phyloP scores from a whole-genome alignment of 53 echinoderm and acorn worm species.

The Patiria pectinifera region DNA sequence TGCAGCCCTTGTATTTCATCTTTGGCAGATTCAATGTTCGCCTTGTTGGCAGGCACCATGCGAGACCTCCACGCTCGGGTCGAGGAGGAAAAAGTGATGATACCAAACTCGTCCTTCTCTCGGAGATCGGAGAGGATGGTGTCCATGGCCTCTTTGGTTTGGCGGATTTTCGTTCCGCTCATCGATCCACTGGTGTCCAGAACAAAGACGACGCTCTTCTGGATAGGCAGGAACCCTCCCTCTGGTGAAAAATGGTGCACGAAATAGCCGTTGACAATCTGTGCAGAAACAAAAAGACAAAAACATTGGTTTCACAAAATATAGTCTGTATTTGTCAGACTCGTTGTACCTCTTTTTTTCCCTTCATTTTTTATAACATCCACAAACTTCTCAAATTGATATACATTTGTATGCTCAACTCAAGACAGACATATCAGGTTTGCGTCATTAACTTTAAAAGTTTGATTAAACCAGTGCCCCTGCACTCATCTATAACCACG shows the following conservation, averaged over 20 bases:
- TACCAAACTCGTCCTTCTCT: slow-evolving; percentile 53
- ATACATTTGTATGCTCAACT: no score
- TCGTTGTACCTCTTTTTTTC: no score
- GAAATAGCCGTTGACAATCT: slow-evolving; percentile 92
- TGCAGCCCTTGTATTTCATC: background rate
- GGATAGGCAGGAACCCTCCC: slow-evolving; percentile 64
- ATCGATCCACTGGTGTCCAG: slow-evolving; percentile 87
- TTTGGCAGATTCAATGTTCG: slow-evolving; percentile 31
- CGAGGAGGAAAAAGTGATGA: slow-evolving; percentile 52
- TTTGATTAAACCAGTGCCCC: no score
- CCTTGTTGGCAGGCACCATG: slow-evolving; percentile 28
- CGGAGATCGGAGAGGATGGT: slow-evolving; percentile 70
- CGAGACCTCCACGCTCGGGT: background rate
- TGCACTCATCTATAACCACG: no score
- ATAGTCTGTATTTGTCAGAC: background rate
- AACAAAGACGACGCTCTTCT: slow-evolving; percentile 79
- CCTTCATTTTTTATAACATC: no score
- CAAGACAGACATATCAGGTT: no score
- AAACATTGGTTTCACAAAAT: background rate
- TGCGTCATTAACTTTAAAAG: no score
- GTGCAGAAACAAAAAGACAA: background rate
- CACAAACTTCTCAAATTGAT: no score
- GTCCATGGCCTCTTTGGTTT: slow-evolving; percentile 77
- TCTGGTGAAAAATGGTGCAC: slow-evolving; percentile 75
- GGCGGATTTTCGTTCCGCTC: slow-evolving; percentile 70